Percentiles rank a stretch among this genome's conserved stretches.
Evolutionary conservation across 2,113 vertebrate genomes (phyloP).

Genomic region (Probosciger aterrimus): DNA sequence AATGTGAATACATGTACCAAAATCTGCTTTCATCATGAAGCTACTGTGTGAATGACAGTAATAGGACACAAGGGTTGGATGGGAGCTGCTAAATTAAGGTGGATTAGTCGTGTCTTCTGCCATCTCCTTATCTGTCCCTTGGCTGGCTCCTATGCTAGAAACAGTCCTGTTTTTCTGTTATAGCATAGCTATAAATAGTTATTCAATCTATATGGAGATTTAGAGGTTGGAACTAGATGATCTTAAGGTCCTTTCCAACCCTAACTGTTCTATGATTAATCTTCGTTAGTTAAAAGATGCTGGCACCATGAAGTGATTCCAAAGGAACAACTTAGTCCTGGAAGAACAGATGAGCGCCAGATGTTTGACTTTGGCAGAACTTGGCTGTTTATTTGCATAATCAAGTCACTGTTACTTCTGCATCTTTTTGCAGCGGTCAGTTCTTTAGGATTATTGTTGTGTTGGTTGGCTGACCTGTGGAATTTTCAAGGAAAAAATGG

Average conservation of each 20-base stretch:
- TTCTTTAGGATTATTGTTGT: neutral
- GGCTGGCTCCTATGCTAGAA: neutral
- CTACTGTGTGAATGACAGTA: neutral
- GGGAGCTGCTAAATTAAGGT: neutral
- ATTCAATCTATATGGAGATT: conserved; percentile 35
- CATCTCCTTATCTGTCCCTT: neutral
- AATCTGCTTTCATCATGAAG: neutral
- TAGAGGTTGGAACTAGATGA: neutral
- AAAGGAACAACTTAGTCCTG: conserved; percentile 10
- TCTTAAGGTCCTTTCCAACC: neutral
- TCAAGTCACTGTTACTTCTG: conserved; percentile 36
- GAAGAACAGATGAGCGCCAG: conserved; percentile 48
- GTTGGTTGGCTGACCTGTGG: neutral
- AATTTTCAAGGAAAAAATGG: neutral
- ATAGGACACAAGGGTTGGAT: neutral
- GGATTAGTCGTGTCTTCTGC: neutral
- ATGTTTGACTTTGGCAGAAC: conserved; percentile 43
- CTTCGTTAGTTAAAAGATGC: conserved; percentile 33
- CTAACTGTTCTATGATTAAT: neutral
- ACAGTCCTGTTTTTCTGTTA: neutral
- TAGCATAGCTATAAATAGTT: neutral
- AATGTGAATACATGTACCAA: neutral
- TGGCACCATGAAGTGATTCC: neutral
- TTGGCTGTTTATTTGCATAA: conserved; percentile 32
- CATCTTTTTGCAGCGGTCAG: neutral